Conservation (phyloP, 2,888 invertebrate genomes). For the Mythimna vitellina region DNA sequence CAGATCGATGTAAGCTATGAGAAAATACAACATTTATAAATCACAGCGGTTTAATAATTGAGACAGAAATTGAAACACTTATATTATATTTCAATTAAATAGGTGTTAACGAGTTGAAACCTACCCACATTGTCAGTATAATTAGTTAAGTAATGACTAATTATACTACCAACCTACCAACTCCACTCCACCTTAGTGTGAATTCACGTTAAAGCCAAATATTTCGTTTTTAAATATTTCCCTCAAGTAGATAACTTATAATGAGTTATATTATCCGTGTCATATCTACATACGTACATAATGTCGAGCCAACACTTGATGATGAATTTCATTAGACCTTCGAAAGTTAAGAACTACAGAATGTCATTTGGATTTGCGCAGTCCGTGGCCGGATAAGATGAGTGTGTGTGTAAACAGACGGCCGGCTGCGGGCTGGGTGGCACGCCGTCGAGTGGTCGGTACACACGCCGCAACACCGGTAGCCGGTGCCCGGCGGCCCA, state of each 20-base stretch:
- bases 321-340: slow-evolving; percentile 56
- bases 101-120: not conserved
- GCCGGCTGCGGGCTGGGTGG: slow-evolving; percentile 81
- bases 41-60: not conserved
- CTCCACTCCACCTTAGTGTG: not conserved
- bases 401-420: slow-evolving; percentile 70
- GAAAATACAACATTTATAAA: slow-evolving; percentile 1
- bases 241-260: not conserved
- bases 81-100: not conserved
- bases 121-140: too few relatives aligned
- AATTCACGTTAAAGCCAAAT: slow-evolving; percentile 9
- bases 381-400: slow-evolving; percentile 69
- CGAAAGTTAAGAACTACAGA: slow-evolving; percentile 54
- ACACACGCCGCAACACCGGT: slow-evolving; percentile 87
- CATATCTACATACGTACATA: slow-evolving; percentile 19
- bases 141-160: not conserved
- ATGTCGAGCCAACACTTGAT: slow-evolving; percentile 46
- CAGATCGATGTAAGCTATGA: not conserved
- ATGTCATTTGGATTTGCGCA: slow-evolving; percentile 71
- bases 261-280: slow-evolving; percentile 35
- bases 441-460: slow-evolving; percentile 81
- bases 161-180: too few relatives aligned
- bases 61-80: not conserved
- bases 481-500: slow-evolving; percentile 81
- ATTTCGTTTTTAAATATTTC: slow-evolving; percentile 5